Evolutionary conservation across 2,888 invertebrate species (phyloP).

Genomic region (Pandemis cinnamomeana): DNA sequence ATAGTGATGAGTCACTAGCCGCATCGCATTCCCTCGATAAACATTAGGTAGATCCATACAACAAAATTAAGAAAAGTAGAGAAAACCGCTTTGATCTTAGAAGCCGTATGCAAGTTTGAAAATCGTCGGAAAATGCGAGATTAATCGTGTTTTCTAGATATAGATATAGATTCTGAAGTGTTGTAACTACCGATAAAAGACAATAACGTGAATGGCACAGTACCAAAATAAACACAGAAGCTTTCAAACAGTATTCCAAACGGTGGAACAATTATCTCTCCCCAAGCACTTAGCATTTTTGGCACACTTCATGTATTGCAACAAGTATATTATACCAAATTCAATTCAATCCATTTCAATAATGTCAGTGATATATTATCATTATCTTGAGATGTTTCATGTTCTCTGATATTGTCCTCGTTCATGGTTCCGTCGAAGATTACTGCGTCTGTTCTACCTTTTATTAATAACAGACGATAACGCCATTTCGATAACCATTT

Average conservation of each 20-base stretch:
- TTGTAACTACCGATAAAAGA: not conserved
- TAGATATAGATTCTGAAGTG: not conserved
- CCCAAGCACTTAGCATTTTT: not conserved
- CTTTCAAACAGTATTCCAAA: not conserved
- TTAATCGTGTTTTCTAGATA: not conserved
- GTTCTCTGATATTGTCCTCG: not conserved
- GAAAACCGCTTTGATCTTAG: too few species aligned
- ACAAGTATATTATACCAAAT: not conserved
- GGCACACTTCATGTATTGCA: not conserved
- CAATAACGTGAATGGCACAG: not conserved
- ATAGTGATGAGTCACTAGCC: too few species aligned
- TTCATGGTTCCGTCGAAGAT: constrained; percentile 3
- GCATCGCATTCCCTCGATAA: too few species aligned
- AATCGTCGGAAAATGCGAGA: not conserved
- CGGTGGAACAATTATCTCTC: not conserved
- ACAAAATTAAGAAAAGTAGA: too few species aligned
- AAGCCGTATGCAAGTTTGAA: too few species aligned
- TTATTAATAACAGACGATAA: constrained; percentile 39
- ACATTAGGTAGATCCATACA: too few species aligned
- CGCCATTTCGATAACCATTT: constrained; percentile 41
- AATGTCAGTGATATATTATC: constrained; percentile 18
- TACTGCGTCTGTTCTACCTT: constrained; percentile 16
- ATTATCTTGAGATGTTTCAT: constrained; percentile 18
- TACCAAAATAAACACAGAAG: not conserved
- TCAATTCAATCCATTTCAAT: not conserved